Conservation (phyloP, 2,888 invertebrate species). For the Tachina grossa region DNA sequence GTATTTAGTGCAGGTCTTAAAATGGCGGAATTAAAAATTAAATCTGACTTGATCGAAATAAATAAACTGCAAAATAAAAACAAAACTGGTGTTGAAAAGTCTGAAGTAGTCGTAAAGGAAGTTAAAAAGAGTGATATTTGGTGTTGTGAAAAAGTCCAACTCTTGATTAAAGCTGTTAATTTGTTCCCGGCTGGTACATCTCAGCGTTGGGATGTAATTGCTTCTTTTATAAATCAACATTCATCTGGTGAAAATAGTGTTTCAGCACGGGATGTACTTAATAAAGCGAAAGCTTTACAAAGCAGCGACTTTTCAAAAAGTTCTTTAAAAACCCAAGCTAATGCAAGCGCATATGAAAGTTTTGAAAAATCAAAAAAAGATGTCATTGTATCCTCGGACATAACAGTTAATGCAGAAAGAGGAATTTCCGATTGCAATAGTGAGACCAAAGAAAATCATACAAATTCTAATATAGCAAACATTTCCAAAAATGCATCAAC, state of each 20-base stretch:
- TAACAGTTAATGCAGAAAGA: constrained; percentile 86
- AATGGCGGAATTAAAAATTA: constrained; percentile 89
- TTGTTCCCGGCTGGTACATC: constrained; percentile 98
- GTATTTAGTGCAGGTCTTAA: constrained; percentile 88
- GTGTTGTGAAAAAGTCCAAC: constrained; percentile 92
- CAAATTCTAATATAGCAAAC: constrained; percentile 55
- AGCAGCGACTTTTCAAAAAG: constrained; percentile 93
- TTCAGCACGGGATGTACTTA: constrained; percentile 95
- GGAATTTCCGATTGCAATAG: constrained; percentile 75
- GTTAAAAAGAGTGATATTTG: constrained; percentile 84
- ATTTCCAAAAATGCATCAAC: constrained; percentile 48
- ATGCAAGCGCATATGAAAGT: constrained; percentile 95
- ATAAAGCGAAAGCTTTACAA: constrained; percentile 97
- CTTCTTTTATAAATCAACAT: constrained; percentile 97
- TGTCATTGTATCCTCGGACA: constrained; percentile 85
- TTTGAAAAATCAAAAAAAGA: constrained; percentile 93
- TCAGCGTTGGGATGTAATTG: constrained; percentile 96
- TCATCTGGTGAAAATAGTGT: constrained; percentile 85
- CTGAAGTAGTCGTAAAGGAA: constrained; percentile 82
- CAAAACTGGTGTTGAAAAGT: constrained; percentile 66
- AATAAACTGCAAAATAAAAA: constrained; percentile 78
- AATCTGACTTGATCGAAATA: constrained; percentile 88
- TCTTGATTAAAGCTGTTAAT: constrained; percentile 98
- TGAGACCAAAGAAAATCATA: constrained; percentile 63
- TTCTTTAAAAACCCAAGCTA: constrained; percentile 92